A percentile compares a stretch with the other conserved stretches of the same genome.
Evolutionary conservation across 2,888 invertebrate genomes (phyloP).

Genomic region (Lissonota sp.): DNA sequence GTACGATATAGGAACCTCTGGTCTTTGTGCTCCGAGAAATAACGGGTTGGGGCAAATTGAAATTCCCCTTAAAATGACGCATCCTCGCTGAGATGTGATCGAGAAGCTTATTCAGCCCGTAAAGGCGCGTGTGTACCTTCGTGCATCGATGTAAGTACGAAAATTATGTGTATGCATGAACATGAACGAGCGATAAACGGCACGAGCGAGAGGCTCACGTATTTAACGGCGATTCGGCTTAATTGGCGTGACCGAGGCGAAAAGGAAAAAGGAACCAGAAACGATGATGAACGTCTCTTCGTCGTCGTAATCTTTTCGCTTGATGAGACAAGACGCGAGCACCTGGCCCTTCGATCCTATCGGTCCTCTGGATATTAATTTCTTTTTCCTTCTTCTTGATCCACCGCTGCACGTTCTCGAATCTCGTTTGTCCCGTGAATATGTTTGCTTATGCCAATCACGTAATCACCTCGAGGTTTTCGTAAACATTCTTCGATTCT

Average conservation of each 20-base stretch:
- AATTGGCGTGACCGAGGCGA: conserved; percentile 76
- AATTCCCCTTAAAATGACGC: conserved; percentile 70
- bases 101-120: conserved; percentile 34
- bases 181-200: conserved; percentile 63
- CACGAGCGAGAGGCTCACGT: conserved; percentile 59
- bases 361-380: conserved; percentile 73
- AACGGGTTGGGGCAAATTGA: conserved; percentile 70
- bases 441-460: conserved; percentile 25
- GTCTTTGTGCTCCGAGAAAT: conserved; percentile 24
- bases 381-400: conserved; percentile 28
- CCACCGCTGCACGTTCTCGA: too few relatives aligned
- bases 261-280: conserved; percentile 68
- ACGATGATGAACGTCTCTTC: conserved; percentile 69
- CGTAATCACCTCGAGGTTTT: neutral
- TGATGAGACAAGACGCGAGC: conserved; percentile 61
- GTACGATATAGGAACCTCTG: conserved; percentile 24
- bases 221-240: conserved; percentile 77
- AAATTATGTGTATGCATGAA: conserved; percentile 2
- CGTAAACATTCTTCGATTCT: too few relatives aligned
- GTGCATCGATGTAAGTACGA: conserved; percentile 6
- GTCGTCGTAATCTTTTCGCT: conserved; percentile 48
- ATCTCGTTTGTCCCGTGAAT: conserved; percentile 51
- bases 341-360: conserved; percentile 73
- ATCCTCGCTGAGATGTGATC: conserved; percentile 18
- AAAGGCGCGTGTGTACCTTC: neutral